Evolutionary conservation across 2,113 vertebrate species (phyloP).

Genomic region (Octodon degus): DNA sequence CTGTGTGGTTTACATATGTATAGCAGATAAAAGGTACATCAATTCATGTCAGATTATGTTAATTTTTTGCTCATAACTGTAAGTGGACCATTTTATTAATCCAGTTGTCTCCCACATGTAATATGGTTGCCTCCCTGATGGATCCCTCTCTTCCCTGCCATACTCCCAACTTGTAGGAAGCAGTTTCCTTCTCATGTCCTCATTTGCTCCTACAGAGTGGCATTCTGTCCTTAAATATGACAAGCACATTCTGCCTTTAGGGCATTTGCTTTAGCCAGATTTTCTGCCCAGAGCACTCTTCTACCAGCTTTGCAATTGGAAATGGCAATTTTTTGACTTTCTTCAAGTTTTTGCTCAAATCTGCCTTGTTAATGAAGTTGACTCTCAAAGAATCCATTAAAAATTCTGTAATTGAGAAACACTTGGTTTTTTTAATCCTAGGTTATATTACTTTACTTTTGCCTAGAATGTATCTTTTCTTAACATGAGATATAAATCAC

Average conservation of each 20-base stretch:
- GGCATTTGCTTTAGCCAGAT: neutral
- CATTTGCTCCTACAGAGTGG: neutral
- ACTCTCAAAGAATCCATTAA: neutral
- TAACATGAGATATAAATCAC: neutral
- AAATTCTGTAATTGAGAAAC: neutral
- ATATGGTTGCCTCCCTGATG: neutral
- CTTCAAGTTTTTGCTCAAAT: neutral
- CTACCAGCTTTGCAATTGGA: conserved; percentile 11
- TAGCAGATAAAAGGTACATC: conserved; percentile 41
- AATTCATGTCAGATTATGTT: too few species aligned
- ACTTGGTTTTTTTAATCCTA: neutral
- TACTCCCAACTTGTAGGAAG: too few species aligned
- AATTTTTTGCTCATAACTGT: neutral
- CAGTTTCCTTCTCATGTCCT: neutral
- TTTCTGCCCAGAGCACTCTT: neutral
- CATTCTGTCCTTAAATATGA: neutral
- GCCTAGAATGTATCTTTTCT: neutral
- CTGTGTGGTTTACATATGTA: neutral
- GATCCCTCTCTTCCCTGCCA: fast-evolving
- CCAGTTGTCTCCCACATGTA: neutral
- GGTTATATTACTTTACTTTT: neutral
- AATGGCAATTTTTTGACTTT: neutral
- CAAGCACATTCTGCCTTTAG: neutral
- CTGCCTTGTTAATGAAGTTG: neutral
- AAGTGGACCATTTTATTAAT: neutral